A percentile compares a stretch with the other conserved stretches of the same genome.
phyloP scores from a whole-genome alignment of 1,140 invertebrate genomes.

The Drosophila nigromelanica region DNA sequence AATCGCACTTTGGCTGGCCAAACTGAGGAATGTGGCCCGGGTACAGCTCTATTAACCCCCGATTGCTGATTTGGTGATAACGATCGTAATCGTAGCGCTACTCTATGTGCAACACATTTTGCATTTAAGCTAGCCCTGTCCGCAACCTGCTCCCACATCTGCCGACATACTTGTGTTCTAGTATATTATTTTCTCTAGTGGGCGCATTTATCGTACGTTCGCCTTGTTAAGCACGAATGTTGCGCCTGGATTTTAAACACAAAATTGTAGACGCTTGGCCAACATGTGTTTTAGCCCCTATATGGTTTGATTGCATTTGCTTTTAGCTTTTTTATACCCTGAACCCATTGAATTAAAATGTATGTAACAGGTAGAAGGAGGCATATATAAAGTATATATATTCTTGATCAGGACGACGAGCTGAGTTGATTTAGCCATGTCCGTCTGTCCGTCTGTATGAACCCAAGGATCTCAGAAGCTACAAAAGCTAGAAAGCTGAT shows the following conservation, averaged over 20 bases:
- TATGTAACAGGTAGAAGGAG: no score
- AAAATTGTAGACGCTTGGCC: conserved; percentile 28
- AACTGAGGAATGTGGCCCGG: not conserved
- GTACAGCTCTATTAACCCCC: conserved; percentile 77
- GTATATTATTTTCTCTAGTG: conserved; percentile 67
- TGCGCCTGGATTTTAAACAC: conserved; percentile 39
- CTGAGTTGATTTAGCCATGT: no score
- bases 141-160: not conserved
- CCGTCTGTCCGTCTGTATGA: no score
- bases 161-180: conserved; percentile 5
- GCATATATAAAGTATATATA: no score
- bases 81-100: conserved; percentile 76
- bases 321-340: no score
- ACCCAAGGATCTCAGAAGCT: no score
- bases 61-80: conserved; percentile 79
- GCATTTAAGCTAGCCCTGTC: conserved; percentile 36
- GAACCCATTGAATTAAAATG: no score
- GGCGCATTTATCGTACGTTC: conserved; percentile 53
- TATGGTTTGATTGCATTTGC: conserved; percentile 22
- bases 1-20: conserved; percentile 35
- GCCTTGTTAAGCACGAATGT: conserved; percentile 42
- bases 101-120: conserved; percentile 75
- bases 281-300: conserved; percentile 63
- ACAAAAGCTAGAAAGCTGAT: no score
- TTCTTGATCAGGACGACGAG: no score